These are phyloP conservation scores for Heloderma charlesbogerti DNA, from an alignment of 2,113 vertebrate genomes.

Conservation along the genomic window DNA sequence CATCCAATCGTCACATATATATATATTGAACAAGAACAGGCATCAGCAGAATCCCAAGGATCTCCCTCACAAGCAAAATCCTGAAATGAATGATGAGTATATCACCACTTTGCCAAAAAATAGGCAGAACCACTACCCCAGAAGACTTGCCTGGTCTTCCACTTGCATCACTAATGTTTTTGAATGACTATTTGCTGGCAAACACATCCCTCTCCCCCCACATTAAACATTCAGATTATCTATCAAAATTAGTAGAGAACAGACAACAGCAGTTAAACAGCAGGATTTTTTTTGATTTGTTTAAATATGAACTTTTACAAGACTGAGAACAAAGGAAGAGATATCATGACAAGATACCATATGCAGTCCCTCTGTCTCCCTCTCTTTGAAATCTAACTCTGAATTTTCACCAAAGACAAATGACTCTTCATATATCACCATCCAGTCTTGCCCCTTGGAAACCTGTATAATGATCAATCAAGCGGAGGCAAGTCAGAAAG, in stretches of 20 bases:
- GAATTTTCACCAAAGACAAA: neutral
- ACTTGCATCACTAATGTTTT: neutral
- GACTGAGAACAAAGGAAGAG: neutral
- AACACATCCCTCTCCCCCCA: neutral
- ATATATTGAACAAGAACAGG: neutral
- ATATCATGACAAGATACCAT: neutral
- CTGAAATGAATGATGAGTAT: neutral
- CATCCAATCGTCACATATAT: neutral
- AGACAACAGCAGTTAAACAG: neutral
- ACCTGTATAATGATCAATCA: neutral
- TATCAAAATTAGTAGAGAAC: neutral
- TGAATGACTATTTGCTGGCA: neutral
- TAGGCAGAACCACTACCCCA: neutral
- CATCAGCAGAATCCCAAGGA: neutral
- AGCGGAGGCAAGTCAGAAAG: neutral
- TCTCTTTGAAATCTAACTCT: neutral
- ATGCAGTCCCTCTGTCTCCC: neutral
- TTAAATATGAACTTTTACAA: neutral
- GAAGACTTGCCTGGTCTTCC: neutral
- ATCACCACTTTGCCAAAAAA: neutral
- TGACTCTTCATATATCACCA: neutral
- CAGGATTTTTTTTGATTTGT: neutral
- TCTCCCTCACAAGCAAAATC: neutral
- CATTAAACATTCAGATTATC: neutral
- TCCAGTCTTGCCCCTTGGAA: neutral